These are phyloP conservation scores for Eupeodes luniger DNA, from an alignment of 2,888 invertebrate genomes.

Conservation along the genomic window DNA sequence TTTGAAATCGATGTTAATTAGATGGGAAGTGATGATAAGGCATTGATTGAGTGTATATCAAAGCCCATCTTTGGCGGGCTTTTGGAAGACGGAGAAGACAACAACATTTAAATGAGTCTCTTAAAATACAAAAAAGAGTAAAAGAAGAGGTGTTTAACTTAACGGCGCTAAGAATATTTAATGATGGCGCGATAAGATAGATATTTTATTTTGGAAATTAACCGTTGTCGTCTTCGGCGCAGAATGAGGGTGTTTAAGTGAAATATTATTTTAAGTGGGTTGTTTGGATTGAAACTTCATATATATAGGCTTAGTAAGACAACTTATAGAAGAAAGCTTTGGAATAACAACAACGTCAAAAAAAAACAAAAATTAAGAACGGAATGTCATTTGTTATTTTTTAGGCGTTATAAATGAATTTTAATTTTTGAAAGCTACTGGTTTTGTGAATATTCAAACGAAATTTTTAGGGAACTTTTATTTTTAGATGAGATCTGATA, in stretches of 20 bases:
- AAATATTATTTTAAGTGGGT: slow-evolving; percentile 48
- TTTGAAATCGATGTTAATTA: slow-evolving; percentile 73
- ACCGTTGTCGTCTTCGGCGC: slow-evolving; percentile 32
- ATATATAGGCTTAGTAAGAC: too few species aligned
- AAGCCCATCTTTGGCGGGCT: slow-evolving; percentile 51
- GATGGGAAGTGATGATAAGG: slow-evolving; percentile 68
- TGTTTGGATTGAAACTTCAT: slow-evolving; percentile 1
- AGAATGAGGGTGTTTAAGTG: slow-evolving; percentile 57
- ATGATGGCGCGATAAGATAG: slow-evolving; percentile 70
- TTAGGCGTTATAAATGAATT: slow-evolving; percentile 15
- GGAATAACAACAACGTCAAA: not conserved
- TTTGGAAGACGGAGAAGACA: not conserved
- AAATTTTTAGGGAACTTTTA: slow-evolving; percentile 1
- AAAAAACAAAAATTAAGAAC: slow-evolving; percentile 11
- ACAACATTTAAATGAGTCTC: slow-evolving; percentile 45
- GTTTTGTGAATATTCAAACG: slow-evolving; percentile 15
- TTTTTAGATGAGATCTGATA: not conserved
- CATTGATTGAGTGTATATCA: slow-evolving; percentile 64
- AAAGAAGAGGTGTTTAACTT: slow-evolving; percentile 60
- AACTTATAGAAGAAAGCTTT: not conserved
- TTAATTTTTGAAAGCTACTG: slow-evolving; percentile 23
- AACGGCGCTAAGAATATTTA: slow-evolving; percentile 53
- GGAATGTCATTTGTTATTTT: slow-evolving; percentile 9
- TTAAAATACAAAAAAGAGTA: not conserved
- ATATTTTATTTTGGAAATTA: slow-evolving; percentile 56